Evolutionary conservation across 2,113 vertebrate species (phyloP), one percentile per base, ranked within the genome.

Genomic region (Gallinago media): DNA sequence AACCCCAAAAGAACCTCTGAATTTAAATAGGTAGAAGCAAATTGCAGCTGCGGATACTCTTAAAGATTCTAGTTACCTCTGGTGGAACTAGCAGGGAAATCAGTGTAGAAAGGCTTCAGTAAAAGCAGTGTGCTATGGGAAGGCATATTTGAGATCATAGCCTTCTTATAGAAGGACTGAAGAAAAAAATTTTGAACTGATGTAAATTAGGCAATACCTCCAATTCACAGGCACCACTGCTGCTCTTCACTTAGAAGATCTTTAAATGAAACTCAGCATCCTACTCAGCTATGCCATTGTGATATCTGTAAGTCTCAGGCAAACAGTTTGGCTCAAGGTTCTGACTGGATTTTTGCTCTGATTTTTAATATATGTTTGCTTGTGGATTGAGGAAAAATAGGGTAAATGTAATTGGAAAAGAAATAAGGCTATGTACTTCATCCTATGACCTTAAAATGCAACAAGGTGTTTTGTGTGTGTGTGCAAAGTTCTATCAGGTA

Each of bases 11-110:
- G 63, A 75, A 36, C 62, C 18, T 59, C 59, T 12, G 34, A 19
- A 38, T 78, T 81, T 85, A 84, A 86, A 88, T 59, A 12, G 15
- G 32, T 47, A 93, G 74, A 91, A 94, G 87, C 26, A 47, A 95
- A 85, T 78, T 91, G 87, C 58, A 83, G 8, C 58, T 8, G 25
- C 44, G 8, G 38, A 56, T 88, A 61, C 23, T 89, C 56, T 62
- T 34, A 61, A 54, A 89, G 85, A 92, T 44, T 89, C 44, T 84
- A 50, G 36, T 81, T 79, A 22, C 42, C 34, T 50, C 71, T n/a
- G 47, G n/a, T 68, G 19, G 77, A 86, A 78, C 23, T 17, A 31
- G 50, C 13, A 7, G 56, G 21, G 78, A 92, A 73, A 89, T 22
- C 0, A 0, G 23, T 19, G 8, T 54, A 73, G 40, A 46, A 31